phyloP scores from a whole-genome alignment of 2,113 vertebrate genomes.

The Nesogale talazaci region DNA sequence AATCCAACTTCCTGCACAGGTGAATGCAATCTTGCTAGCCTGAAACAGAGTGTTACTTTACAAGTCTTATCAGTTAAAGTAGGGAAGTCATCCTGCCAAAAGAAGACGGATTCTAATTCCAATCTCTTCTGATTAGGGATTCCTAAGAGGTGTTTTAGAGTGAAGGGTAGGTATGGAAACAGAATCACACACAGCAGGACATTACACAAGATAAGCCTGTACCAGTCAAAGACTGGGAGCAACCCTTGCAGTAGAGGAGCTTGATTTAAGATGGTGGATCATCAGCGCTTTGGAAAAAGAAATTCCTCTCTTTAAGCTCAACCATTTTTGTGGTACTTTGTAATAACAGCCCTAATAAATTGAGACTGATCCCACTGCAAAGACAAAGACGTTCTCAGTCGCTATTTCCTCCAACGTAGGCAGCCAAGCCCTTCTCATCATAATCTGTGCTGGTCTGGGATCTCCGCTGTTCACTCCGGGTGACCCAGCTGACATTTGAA shows the following conservation, averaged over 20 bases:
- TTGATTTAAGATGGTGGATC: not conserved
- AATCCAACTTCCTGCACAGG: not conserved
- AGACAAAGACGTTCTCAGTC: not conserved
- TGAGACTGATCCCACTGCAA: not conserved
- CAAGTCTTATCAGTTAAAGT: not conserved
- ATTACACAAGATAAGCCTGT: not conserved
- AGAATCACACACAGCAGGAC: not conserved
- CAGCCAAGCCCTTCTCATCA: too few species aligned
- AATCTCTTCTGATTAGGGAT: not conserved
- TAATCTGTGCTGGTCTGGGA: too few species aligned
- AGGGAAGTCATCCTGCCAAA: not conserved
- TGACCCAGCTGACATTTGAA: too few species aligned
- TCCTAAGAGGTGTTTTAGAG: not conserved
- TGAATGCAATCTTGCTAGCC: not conserved
- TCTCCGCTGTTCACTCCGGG: too few species aligned
- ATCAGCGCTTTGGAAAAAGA: not conserved
- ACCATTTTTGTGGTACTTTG: not conserved
- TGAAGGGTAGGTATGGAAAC: not conserved
- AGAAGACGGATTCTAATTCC: not conserved
- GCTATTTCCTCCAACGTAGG: too few species aligned
- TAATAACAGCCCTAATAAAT: not conserved
- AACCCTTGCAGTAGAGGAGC: not conserved
- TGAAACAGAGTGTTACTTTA: not conserved
- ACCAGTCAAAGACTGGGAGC: not conserved
- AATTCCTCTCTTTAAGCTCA: not conserved